These are phyloP conservation scores for Parnassius smintheus DNA, from an alignment of 2,888 invertebrate genomes.

Conservation along the genomic window DNA sequence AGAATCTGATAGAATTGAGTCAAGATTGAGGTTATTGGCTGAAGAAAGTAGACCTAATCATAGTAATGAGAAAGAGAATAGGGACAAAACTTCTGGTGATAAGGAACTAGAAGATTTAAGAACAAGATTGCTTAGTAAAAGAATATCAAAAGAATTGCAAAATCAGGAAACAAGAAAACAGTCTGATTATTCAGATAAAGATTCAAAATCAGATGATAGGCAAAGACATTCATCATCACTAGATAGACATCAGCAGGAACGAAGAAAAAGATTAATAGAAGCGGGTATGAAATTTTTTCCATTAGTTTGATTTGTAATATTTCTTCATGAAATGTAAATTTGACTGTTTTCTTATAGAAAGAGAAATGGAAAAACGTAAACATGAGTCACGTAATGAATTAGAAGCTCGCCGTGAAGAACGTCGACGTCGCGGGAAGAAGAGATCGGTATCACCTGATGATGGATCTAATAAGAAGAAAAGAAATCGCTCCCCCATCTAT, in stretches of 20 bases:
- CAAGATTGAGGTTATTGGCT: slow-evolving; percentile 60
- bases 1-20: slow-evolving; percentile 67
- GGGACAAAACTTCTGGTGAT: slow-evolving; percentile 74
- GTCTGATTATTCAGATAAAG: slow-evolving; percentile 73
- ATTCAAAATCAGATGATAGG: slow-evolving; percentile 57
- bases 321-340: slow-evolving; percentile 4
- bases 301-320: slow-evolving; percentile 5
- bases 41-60: slow-evolving; percentile 64
- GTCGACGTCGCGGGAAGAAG: slow-evolving; percentile 76
- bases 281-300: slow-evolving; percentile 75
- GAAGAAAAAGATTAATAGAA: slow-evolving; percentile 85
- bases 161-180: slow-evolving; percentile 66
- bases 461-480: slow-evolving; percentile 62
- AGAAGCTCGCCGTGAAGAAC: slow-evolving; percentile 85
- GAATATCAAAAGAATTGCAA: slow-evolving; percentile 84
- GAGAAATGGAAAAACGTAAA: slow-evolving; percentile 89
- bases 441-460: slow-evolving; percentile 61
- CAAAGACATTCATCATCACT: slow-evolving; percentile 49
- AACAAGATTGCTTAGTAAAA: slow-evolving; percentile 86
- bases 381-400: slow-evolving; percentile 87
- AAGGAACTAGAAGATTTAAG: slow-evolving; percentile 88
- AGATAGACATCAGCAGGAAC: slow-evolving; percentile 79
- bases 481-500: slow-evolving; percentile 57
- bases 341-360: slow-evolving; percentile 63
- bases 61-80: slow-evolving; percentile 74